These are phyloP conservation scores for Ophioninae sp. DNA, from an alignment of 2,888 invertebrate species.

Conservation along the genomic window DNA sequence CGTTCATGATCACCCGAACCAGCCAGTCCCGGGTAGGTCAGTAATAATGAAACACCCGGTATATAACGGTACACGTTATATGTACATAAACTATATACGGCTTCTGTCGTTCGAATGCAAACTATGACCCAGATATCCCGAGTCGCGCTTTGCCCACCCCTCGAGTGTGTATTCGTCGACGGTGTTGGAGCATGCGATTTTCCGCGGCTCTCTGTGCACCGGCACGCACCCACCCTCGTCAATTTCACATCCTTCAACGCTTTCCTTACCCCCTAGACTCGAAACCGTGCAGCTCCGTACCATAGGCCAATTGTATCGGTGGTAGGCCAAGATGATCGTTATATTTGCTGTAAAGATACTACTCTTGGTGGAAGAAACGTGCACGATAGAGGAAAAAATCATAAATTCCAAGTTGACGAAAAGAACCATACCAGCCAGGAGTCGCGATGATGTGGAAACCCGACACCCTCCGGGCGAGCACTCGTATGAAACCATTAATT, in stretches of 20 bases:
- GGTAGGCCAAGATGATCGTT: conserved; percentile 31
- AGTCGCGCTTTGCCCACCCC: conserved; percentile 31
- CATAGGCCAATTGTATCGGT: conserved; percentile 11
- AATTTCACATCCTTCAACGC: conserved; percentile 35
- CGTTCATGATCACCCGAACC: too few relatives aligned
- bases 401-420: neutral
- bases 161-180: conserved; percentile 12
- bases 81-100: conserved; percentile 65
- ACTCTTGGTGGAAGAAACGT: neutral
- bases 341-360: neutral
- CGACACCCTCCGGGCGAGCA: too few relatives aligned
- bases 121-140: conserved; percentile 72
- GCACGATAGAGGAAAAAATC: neutral
- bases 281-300: neutral
- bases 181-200: conserved; percentile 53
- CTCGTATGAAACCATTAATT: neutral
- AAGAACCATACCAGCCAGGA: neutral
- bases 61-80: neutral
- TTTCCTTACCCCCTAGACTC: conserved; percentile 26
- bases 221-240: conserved; percentile 53
- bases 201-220: conserved; percentile 51
- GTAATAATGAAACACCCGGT: too few relatives aligned
- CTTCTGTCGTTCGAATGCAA: conserved; percentile 71
- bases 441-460: neutral
- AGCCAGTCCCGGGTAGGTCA: too few relatives aligned